Conservation (phyloP, 2,113 vertebrate genomes). For the Cryptomyrus ogoouensis region DNA sequence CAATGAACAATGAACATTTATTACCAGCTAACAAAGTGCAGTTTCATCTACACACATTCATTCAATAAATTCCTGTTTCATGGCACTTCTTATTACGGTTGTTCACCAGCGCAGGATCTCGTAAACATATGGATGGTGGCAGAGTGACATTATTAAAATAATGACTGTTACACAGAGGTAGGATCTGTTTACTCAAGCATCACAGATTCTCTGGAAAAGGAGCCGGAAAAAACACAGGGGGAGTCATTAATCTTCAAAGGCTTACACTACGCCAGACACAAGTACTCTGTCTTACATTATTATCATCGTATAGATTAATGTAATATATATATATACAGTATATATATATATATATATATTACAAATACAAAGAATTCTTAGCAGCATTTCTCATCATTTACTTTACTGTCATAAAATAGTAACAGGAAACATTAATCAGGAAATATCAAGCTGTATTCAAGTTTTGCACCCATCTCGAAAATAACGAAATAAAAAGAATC, state of each 20-base stretch:
- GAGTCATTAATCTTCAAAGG: constrained; percentile 11
- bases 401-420: neutral
- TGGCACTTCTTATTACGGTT: neutral
- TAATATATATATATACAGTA: neutral
- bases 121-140: neutral
- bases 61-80: neutral
- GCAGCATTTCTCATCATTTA: neutral
- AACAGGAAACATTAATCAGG: neutral
- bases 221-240: neutral
- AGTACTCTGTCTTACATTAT: constrained; percentile 1
- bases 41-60: neutral
- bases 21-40: neutral
- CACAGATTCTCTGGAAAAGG: neutral
- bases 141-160: neutral
- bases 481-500: neutral
- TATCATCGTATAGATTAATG: neutral
- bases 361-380: neutral
- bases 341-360: neutral
- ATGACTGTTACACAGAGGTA: neutral
- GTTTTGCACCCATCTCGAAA: neutral
- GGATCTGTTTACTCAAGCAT: neutral
- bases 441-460: neutral
- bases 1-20: neutral
- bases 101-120: neutral
- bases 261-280: neutral